Base-by-base conservation (phyloP, 2,888 invertebrate genomes). In the Sepiola atlantica region DNA sequence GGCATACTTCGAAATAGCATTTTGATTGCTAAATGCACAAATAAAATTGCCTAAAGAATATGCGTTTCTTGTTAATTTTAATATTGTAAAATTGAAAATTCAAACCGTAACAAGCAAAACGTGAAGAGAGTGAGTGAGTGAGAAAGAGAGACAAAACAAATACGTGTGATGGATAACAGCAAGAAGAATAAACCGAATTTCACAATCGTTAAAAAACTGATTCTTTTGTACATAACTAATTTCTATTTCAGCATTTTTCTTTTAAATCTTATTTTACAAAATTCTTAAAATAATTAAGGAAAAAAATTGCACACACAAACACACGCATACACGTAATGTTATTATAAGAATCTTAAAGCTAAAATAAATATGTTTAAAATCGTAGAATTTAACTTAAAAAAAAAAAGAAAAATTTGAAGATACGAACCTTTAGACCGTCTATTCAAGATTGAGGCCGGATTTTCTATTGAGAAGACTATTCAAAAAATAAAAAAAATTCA, bases 391-490 rank as follows among this genome's bases (percentile, higher is more conserved):
- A 32, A n/a, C 3, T n/a, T n/a, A 14, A 77, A 77, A n/a, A 32
- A n/a, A 32, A 77, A n/a, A 77, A n/a, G 18, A 32, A n/a, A 77
- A 77, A 77, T n/a, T 77, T 77, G n/a, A n/a, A 77, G 12, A 77
- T 77, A 77, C 77, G n/a, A 77, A 77, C 77, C 77, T 77, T 77
- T 77, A 16, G 77, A 77, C 77, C 77, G 12, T 18, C 77, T 77
- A 77, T 77, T 77, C n/a, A 77, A 77, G 77, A 77, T 18, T 77
- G 77, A 77, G n/a, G 77, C 77, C 32, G 77, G 77, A 77, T 21
- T 77, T 77, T 77, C 77, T 77, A 77, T 18, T n/a, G 77, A 77
- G n/a, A 77, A 77, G n/a, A n/a, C n/a, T n/a, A 77, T 77, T 77
- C n/a, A 77, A 77, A 77, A 77, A 77, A 77, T 32, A 16, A 77